A percentile compares a stretch with the other conserved stretches of the same genome.
Evolutionary conservation across 1,140 invertebrate genomes (phyloP).

Genomic region (Pseudomyrmex pallidus): DNA sequence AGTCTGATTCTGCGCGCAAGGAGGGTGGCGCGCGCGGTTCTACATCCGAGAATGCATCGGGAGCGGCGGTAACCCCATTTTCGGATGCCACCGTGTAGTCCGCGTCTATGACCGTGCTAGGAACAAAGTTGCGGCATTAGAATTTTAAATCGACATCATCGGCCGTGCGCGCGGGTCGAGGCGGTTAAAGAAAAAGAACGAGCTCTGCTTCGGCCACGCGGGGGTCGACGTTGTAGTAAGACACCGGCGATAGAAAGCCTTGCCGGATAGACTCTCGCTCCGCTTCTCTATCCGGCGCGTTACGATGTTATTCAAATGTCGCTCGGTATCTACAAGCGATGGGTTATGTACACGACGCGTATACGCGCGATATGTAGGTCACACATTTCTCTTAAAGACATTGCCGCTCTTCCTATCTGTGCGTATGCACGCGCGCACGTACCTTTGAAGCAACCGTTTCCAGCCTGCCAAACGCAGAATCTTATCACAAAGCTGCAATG

Average conservation of each 20-base stretch:
- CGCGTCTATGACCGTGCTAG: conserved; percentile 39
- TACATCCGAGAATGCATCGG: background rate
- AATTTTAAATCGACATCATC: conserved; percentile 77
- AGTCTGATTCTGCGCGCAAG: conserved; percentile 59
- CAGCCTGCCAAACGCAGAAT: background rate
- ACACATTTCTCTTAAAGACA: conserved; percentile 50
- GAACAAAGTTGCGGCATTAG: conserved; percentile 74
- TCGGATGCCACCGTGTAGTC: conserved; percentile 38
- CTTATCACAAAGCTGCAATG: background rate
- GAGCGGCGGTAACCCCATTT: conserved; percentile 65
- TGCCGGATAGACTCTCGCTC: background rate
- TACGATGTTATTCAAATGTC: conserved; percentile 60
- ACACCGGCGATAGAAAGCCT: conserved; percentile 39
- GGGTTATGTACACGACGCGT: conserved; percentile 25
- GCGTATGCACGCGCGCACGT: background rate
- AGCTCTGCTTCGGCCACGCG: background rate
- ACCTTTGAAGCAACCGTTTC: background rate
- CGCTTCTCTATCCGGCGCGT: conserved; percentile 31
- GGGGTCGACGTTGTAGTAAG: conserved; percentile 18
- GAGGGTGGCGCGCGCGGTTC: background rate
- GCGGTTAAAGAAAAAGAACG: conserved; percentile 46
- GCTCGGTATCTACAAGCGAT: conserved; percentile 49
- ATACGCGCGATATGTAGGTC: conserved; percentile 47
- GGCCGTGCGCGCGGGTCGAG: conserved; percentile 20
- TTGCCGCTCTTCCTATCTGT: background rate